phyloP scores from a whole-genome alignment of 2,888 invertebrate species.

The Heliconius erato region DNA sequence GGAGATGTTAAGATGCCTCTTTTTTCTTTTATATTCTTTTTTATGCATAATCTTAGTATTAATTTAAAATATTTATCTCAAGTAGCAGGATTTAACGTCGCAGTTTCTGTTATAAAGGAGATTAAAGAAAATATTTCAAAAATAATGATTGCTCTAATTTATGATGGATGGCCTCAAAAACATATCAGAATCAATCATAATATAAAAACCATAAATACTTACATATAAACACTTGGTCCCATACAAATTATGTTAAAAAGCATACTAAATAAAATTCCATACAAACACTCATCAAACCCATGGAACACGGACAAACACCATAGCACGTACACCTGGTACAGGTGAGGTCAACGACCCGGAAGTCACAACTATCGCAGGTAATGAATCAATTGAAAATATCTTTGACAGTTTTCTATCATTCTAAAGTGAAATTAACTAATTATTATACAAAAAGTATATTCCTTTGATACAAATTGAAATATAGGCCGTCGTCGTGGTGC shows the following conservation, averaged over 20 bases:
- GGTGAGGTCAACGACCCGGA: constrained; percentile 40
- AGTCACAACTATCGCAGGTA: constrained; percentile 24
- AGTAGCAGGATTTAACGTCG: no score
- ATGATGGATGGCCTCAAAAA: no score
- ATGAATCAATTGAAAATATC: constrained; percentile 23
- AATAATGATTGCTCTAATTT: no score
- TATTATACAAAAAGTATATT: neutral
- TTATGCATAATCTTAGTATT: no score
- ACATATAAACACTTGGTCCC: neutral
- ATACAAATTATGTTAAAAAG: neutral
- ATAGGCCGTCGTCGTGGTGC: neutral
- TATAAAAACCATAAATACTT: neutral
- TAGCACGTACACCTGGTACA: constrained; percentile 34
- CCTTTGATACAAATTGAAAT: neutral
- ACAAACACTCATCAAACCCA: constrained; percentile 1
- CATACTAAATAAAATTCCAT: neutral
- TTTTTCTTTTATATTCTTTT: no score
- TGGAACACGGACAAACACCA: constrained; percentile 22
- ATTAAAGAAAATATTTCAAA: no score
- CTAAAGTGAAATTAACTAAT: neutral
- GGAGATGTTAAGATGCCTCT: no score
- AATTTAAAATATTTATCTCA: no score
- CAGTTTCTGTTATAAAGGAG: no score
- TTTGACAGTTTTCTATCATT: constrained; percentile 2
- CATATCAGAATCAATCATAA: no score